phyloP scores from a whole-genome alignment of 2,113 vertebrate genomes.

The Syngnathus typhle region DNA sequence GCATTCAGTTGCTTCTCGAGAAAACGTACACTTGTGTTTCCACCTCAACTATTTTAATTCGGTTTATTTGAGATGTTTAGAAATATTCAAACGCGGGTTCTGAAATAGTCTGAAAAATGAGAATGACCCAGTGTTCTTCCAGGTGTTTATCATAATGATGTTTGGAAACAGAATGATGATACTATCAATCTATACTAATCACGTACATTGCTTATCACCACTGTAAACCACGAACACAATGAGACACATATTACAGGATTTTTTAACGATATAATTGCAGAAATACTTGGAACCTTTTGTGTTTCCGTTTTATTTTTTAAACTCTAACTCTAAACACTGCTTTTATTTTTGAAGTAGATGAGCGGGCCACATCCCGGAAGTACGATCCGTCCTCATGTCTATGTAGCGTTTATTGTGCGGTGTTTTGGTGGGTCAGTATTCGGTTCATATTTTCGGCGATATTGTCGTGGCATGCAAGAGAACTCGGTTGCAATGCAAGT shows the following conservation, averaged over 20 bases:
- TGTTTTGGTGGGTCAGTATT: background rate
- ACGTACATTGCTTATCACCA: no score
- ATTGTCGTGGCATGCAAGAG: background rate
- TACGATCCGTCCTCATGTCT: background rate
- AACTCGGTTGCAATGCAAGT: conserved; percentile 54
- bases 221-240: no score
- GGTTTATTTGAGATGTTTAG: background rate
- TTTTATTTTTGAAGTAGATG: conserved; percentile 32
- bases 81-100: background rate
- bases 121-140: no score
- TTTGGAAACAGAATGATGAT: no score
- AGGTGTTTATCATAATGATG: no score
- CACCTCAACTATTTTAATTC: background rate
- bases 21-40: background rate
- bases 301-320: conserved; percentile 23
- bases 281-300: fast-evolving
- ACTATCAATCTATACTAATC: no score
- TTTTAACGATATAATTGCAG: no score
- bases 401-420: background rate
- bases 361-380: conserved; percentile 25
- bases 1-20: conserved; percentile 10
- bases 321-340: background rate
- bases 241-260: background rate
- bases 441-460: background rate
- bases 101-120: background rate